Evolutionary conservation across 64 coral and sea anemone species (phyloP), one percentile per base, ranked within the genome.

Genomic region (Montipora efflorescens): DNA sequence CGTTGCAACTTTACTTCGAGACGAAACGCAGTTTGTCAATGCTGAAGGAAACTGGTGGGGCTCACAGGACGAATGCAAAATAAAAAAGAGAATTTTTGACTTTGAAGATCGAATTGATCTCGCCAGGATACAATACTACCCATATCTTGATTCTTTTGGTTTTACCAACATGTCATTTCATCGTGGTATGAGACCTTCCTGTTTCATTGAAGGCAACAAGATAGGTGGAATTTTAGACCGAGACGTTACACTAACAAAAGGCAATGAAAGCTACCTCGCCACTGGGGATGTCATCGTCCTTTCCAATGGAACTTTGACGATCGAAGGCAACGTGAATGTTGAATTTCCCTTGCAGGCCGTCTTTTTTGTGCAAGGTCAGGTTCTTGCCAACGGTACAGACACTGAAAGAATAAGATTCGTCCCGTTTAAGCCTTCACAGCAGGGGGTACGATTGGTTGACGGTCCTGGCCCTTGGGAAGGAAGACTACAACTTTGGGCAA

Each of bases 1-100:
- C 25, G 36, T 96, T 11, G 76, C 87, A 5, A 80, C 91, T 59
- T 5, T 96, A 20, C 75, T 75, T 49, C 18, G 75, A 23, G 84
- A 96, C 36, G 48, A 64, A 22, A 19, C 59, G n/a, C 59, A 22
- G 8, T 16, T 71, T 36, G 51, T 93, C 55, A 44, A 57, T 61
- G 95, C 95, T 1, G 57, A 59, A 59, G 44, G 66, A 57, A 96
- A 96, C 59, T 96, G 95, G 95, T 96, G 91, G 91, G 95, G 81
- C 51, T 79, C 95, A 7, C 52, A 25, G 3, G 49, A 96, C n/a
- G 79, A 93, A 48, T 96, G 95, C 85, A 50, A 48, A 36, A 78
- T 96, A 57, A 44, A 55, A 64, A 61, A 93, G 13, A 93, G 49
- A 28, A 87, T 96, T 74, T 87, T 93, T n/a, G 91, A 93, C 62